These are phyloP conservation scores for Pogonomyrmex californicus DNA, from an alignment of 1,140 invertebrate species.

Conservation along the genomic window DNA sequence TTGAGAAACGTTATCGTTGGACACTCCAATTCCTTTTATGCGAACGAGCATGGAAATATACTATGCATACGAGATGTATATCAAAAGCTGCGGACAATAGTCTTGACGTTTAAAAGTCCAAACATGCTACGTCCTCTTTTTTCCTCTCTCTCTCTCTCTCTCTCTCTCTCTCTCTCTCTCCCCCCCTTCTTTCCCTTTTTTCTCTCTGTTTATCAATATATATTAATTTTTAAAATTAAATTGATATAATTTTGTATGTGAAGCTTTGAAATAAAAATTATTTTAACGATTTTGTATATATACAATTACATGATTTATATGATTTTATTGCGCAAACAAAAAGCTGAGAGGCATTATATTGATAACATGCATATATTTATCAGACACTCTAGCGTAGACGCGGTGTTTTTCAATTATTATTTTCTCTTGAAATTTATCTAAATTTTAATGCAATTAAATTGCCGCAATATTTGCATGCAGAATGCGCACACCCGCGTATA, in stretches of 20 bases:
- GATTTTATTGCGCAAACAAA: background rate
- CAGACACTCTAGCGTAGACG: background rate
- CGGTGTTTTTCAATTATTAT: constrained; percentile 32
- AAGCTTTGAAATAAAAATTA: background rate
- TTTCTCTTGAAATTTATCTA: constrained; percentile 26
- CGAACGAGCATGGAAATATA: background rate
- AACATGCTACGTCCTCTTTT: background rate
- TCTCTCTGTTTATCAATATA: background rate
- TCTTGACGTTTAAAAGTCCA: background rate
- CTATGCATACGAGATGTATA: constrained; percentile 6
- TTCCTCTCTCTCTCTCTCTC: background rate
- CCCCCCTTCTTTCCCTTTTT: too few species aligned
- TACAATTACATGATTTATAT: background rate
- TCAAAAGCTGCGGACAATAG: background rate
- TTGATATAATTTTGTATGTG: background rate
- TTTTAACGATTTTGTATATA: background rate
- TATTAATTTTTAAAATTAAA: constrained; percentile 1
- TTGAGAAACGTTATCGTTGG: constrained; percentile 32
- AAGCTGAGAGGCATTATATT: background rate
- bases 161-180: background rate
- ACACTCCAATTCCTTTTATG: constrained; percentile 35
- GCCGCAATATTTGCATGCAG: constrained; percentile 22
- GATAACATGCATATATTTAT: background rate
- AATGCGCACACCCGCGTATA: constrained; percentile 26
- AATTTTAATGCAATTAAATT: constrained; percentile 46